These are phyloP conservation scores for Anarrhichthys ocellatus DNA, from an alignment of 2,113 vertebrate species.

Conservation along the genomic window DNA sequence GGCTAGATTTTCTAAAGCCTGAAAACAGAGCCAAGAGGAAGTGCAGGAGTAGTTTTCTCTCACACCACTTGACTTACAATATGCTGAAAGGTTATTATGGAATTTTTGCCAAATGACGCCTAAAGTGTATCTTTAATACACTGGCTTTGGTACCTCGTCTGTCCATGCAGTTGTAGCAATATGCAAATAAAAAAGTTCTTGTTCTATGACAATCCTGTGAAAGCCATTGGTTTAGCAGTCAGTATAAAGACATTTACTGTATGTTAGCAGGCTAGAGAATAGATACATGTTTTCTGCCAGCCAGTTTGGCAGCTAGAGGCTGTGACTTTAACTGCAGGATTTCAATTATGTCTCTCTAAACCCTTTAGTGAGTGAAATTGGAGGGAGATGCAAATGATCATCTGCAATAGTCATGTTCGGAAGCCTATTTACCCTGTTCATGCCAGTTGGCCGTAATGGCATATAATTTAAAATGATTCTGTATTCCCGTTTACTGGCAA, in stretches of 20 bases:
- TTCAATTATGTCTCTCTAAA: background rate
- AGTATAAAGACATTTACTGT: background rate
- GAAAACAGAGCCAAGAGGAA: no score
- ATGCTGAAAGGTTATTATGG: no score
- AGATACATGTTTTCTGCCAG: background rate
- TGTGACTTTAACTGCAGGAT: background rate
- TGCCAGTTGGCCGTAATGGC: background rate
- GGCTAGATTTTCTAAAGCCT: no score
- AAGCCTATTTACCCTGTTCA: slow-evolving; percentile 5
- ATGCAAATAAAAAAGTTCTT: background rate
- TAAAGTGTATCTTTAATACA: no score
- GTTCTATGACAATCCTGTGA: background rate
- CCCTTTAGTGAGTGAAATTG: background rate
- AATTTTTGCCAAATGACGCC: no score
- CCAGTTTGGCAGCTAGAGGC: background rate
- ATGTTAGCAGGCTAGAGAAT: background rate
- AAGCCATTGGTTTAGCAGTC: background rate
- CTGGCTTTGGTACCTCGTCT: background rate
- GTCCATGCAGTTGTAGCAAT: background rate
- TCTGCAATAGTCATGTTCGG: slow-evolving; percentile 6
- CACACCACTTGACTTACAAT: no score
- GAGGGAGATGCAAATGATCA: slow-evolving; percentile 12
- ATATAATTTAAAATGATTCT: slow-evolving; percentile 5
- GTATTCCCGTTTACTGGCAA: background rate
- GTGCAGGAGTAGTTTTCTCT: no score